Evolutionary conservation across 2,888 invertebrate genomes (phyloP), one percentile per base, ranked within the genome.

Genomic region (Anoncus sp.): DNA sequence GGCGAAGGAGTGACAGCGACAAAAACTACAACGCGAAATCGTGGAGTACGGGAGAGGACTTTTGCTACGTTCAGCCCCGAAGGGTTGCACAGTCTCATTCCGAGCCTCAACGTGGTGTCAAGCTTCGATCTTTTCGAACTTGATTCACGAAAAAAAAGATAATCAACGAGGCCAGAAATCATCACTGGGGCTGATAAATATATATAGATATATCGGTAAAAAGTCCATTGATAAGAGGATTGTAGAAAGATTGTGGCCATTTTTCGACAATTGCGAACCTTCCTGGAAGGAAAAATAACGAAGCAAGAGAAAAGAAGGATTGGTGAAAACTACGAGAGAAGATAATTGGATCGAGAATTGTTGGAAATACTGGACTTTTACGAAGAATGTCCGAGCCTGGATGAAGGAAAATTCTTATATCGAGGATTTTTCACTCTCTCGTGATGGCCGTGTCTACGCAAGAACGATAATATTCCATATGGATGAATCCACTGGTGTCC

Each of bases 61-160:
- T n/a, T n/a, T n/a, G n/a, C n/a, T 45, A 51, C 31, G 49, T 35
- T 22, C 53, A 27, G 43, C 35, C 74, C 63, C 70, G 53, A 55
- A 51, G 74, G 74, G 65, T 77, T 65, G 49, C 47, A 70, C 74
- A 75, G 75, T 71, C 75, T 57, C 71, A 62, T 51, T 49, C 35
- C 69, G 78, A 75, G 66, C 60, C 55, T 67, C 35, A n/a, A n/a
- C 66, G 38, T 18, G 31, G 60, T 35, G 47, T 27, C 14, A 43
- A 49, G 69, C 55, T 22, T 47, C 27, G 40, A 35, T 43, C 31
- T 12, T 24, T 22, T 16, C 31, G 9, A 16, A 12, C 16, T 40
- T 57, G 38, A 66, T 20, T 49, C n/a, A 45, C 38, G 7, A 31
- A 31, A 31, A 31, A 31, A 31, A 31, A 31, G 31, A 31, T 31